Evolutionary conservation across 2,888 invertebrate species (phyloP), one percentile per base, ranked within the genome.

Genomic region (Myopa tessellatipennis): DNA sequence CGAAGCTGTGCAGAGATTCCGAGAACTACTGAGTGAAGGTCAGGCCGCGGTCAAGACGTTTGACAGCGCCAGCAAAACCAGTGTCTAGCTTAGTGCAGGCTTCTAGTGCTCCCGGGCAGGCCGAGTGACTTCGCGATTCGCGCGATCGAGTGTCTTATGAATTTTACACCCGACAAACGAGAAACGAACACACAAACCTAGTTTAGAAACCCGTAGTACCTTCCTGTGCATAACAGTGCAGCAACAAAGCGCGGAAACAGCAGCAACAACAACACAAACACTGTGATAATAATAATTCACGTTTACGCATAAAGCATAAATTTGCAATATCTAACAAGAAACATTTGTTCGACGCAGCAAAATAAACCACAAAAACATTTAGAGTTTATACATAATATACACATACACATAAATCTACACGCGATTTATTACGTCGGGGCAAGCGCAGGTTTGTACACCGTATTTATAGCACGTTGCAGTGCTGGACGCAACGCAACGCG

Each of bases 141-240:
- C 71, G 83, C 86, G 84, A 84, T 84, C 85, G 82, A 85, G 85
- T 85, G 87, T 87, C 87, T 87, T 87, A 87, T 79, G 73, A 76
- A 77, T 79, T 79, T 79, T 78, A 73, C 78, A 74, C 70, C 74
- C 72, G 73, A 78, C 80, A 78, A 61, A 68, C n/a, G 26, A 61
- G 34, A 34, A 65, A 38, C 12, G 6, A 38, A 26, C 45, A 69
- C 5, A 26, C 45, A 18, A 69, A n/a, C 45, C 18, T 10, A 50
- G 12, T 52, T 69, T 69, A 34, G 50, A 26, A 69, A 67, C 50
- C 45, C 26, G 45, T 67, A 67, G 69, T 69, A 69, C 69, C 69
- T 69, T 69, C 34, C 61, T 61, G 7, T 18, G 61, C 1, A 61
- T 10, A 1, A 18, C 82, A 81, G 79, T 81, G 80, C 80, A 63